These are phyloP conservation scores for Irena cyanogastra DNA, from an alignment of 2,113 vertebrate genomes.

Conservation along the genomic window DNA sequence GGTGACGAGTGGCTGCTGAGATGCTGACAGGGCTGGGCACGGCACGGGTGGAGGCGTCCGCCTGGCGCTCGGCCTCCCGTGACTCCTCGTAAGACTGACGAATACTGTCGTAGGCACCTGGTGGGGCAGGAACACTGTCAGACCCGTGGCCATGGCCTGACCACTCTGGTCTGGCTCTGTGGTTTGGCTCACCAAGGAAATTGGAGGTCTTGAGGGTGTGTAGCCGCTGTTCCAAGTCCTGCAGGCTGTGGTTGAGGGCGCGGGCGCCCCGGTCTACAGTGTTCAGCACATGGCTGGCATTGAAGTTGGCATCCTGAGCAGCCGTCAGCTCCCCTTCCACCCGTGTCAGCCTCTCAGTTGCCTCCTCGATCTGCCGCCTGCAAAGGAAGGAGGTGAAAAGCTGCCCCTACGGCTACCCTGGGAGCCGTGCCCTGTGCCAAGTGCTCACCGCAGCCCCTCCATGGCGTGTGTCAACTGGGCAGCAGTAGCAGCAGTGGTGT, in stretches of 20 bases:
- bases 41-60: slow-evolving; percentile 75
- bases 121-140: background rate
- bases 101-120: slow-evolving; percentile 94
- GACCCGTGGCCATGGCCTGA: accelerated
- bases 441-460: slow-evolving; percentile 84
- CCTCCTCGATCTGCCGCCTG: slow-evolving; percentile 84
- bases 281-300: slow-evolving; percentile 84
- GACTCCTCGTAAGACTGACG: slow-evolving; percentile 81
- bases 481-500: slow-evolving; percentile 76
- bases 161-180: accelerated
- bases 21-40: slow-evolving; percentile 80
- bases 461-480: slow-evolving; percentile 79
- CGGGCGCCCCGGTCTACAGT: slow-evolving; percentile 83
- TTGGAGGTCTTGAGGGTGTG: slow-evolving; percentile 93
- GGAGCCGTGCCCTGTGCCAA: accelerated
- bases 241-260: slow-evolving; percentile 85
- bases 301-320: slow-evolving; percentile 88
- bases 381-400: background rate
- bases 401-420: accelerated
- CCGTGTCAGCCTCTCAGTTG: slow-evolving; percentile 83
- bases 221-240: slow-evolving; percentile 80
- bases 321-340: slow-evolving; percentile 86
- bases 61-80: slow-evolving; percentile 76
- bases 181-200: slow-evolving; percentile 79
- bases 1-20: slow-evolving; percentile 77